Conservation (phyloP, 2,797 vertebrate species). For the Enteromius treurensis region DNA sequence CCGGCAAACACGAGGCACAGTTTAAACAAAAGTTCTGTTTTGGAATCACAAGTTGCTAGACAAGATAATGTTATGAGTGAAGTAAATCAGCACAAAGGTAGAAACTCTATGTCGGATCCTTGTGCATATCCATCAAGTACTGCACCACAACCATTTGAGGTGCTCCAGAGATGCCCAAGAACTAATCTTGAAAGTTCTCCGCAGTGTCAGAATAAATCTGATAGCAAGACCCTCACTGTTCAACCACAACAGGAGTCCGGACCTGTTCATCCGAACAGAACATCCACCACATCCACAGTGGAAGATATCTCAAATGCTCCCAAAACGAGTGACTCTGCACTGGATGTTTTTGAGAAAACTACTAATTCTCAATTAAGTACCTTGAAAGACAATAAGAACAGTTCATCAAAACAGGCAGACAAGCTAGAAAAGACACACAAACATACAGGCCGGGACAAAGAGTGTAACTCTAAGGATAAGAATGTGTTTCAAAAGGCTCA, state of each 20-base stretch:
- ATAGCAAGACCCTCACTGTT: constrained; percentile 37
- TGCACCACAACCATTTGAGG: constrained; percentile 14
- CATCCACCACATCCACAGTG: constrained; percentile 3
- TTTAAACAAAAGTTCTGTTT: constrained; percentile 34
- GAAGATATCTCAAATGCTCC: not conserved
- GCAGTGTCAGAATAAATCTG: constrained; percentile 42
- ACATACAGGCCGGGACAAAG: constrained; percentile 61
- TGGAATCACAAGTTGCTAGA: constrained; percentile 11
- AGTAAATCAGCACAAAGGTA: constrained; percentile 51
- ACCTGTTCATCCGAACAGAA: constrained; percentile 50
- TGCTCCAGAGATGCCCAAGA: constrained; percentile 49
- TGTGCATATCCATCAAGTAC: not conserved
- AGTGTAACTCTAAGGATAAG: constrained; percentile 61
- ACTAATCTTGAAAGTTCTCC: constrained; percentile 47
- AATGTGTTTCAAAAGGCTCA: not conserved
- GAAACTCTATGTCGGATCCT: constrained; percentile 4
- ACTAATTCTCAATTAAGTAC: not conserved
- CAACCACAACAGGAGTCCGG: constrained; percentile 29
- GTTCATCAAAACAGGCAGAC: constrained; percentile 58
- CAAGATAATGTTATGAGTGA: constrained; percentile 9
- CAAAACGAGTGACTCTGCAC: not conserved
- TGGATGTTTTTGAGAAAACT: constrained; percentile 13
- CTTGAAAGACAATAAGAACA: constrained; percentile 48
- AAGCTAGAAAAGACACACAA: constrained; percentile 40
- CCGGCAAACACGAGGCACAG: constrained; percentile 32